Conservation (phyloP, 2,113 vertebrate species). For the Istiophorus platypterus region DNA sequence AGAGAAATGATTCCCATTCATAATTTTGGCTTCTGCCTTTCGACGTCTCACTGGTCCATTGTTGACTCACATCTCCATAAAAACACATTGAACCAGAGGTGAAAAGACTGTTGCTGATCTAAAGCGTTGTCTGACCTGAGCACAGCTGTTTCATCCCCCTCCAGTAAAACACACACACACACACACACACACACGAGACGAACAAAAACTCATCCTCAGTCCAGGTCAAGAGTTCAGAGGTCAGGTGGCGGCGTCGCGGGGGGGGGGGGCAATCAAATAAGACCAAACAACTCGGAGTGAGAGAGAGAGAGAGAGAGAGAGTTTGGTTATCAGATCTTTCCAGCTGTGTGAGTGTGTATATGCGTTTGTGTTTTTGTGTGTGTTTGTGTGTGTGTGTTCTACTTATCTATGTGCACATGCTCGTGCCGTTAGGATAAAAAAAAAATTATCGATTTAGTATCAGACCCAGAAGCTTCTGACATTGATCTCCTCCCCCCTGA, state of each 20-base stretch:
- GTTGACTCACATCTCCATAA: no score
- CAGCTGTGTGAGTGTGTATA: slow-evolving; percentile 41
- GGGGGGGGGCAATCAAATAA: slow-evolving; percentile 27
- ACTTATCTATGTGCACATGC: slow-evolving; percentile 30
- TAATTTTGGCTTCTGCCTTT: no score
- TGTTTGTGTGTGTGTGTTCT: background rate
- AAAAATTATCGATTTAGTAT: slow-evolving; percentile 56
- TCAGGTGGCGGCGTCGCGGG: background rate
- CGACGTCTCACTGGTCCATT: no score
- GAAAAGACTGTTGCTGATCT: background rate
- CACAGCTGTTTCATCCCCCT: slow-evolving; percentile 4
- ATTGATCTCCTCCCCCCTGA: slow-evolving; percentile 37
- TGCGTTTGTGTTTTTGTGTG: background rate
- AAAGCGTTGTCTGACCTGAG: background rate
- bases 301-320: slow-evolving; percentile 1
- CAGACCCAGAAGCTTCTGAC: slow-evolving; percentile 41
- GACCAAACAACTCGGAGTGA: background rate
- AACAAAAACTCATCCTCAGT: slow-evolving; percentile 23
- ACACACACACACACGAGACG: slow-evolving; percentile 3
- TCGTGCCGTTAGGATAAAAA: background rate
- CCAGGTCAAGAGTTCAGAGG: slow-evolving; percentile 54
- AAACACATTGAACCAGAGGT: no score
- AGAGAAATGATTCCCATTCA: no score
- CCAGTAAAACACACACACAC: background rate
- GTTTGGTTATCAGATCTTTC: slow-evolving; percentile 61